Base-by-base conservation (phyloP, 2,797 vertebrate genomes). In the Peromyscus nudipes region DNA sequence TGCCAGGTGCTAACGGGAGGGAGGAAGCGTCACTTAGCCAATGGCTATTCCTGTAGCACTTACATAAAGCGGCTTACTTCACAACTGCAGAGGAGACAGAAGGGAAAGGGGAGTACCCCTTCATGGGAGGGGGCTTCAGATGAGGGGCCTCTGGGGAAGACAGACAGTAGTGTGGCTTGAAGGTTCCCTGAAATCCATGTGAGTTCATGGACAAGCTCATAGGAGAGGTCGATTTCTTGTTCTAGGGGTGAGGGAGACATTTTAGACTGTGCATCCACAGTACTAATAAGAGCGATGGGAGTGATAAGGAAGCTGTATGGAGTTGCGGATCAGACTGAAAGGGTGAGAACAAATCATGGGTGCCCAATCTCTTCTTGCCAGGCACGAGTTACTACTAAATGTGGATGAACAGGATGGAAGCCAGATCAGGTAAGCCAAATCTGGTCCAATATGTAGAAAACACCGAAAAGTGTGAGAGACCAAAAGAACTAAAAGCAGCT, bases 41-140 rank as follows among this genome's bases (percentile, higher is more conserved):
- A 19, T 84, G 71, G 12, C 14, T 57, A 17, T 95, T 81, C 46
- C 31, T 19, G 8, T 64, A 83, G 80, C 77, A 95, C 27, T 13
- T 88, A 25, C 6, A 25, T 82, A 75, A 46, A 82, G 19, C 96
- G 49, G 19, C 77, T 97, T 75, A 17, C 6, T 55, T 96, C n/a
- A 67, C n/a, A 75, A 37, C 55, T 85, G 31, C 77, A 95, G 86
- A 79, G n/a, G 40, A 65, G n/a, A 76, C 11, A 46, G 46, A 62
- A 92, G 71, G n/a, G 34, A 80, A 81, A 23, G 31, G 49, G 27
- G 34, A 49, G 64, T 29, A 55, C 25, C 10, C 13, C 49, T 62
- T 81, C 34, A 27, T 77, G 40, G 29, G 52, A 88, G n/a, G 11
- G 69, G 29, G 71, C 83, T 27, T 90, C 83, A 52, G 67, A 60